Conservation (phyloP, 2,113 vertebrate genomes). For the Sakesphorus luctuosus region DNA sequence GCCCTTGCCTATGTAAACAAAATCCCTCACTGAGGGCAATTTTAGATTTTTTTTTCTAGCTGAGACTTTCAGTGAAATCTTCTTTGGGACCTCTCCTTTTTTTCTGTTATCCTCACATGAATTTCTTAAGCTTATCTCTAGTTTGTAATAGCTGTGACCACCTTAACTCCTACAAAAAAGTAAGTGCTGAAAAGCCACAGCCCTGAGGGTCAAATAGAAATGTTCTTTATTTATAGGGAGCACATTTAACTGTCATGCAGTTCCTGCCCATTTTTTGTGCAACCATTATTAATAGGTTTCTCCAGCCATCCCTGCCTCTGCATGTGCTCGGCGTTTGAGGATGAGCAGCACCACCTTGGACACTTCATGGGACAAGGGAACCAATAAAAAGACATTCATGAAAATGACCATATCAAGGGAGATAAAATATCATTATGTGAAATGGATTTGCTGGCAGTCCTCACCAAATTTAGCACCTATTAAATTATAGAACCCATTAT, state of each 20-base stretch:
- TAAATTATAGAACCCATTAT: slow-evolving; percentile 70
- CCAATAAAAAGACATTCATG: slow-evolving; percentile 58
- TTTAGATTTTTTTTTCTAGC: not conserved
- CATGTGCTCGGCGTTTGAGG: not conserved
- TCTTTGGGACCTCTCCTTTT: not conserved
- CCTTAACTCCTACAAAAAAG: slow-evolving; percentile 45
- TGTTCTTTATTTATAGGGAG: slow-evolving; percentile 42
- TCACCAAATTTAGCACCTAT: slow-evolving; percentile 67
- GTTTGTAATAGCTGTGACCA: slow-evolving; percentile 20
- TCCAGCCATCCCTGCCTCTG: not conserved
- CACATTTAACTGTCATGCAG: slow-evolving; percentile 54
- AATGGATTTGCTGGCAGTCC: slow-evolving; percentile 74
- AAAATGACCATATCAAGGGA: slow-evolving; percentile 64
- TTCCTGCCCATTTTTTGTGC: slow-evolving; percentile 44
- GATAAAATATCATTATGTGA: slow-evolving; percentile 71
- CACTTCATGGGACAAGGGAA: slow-evolving; percentile 35
- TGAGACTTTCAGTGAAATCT: not conserved
- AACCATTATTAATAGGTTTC: slow-evolving; percentile 35
- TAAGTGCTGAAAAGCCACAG: slow-evolving; percentile 30
- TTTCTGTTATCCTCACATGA: not conserved
- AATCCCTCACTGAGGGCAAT: not conserved
- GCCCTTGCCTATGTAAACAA: not conserved
- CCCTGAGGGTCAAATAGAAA: slow-evolving; percentile 52
- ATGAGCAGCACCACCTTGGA: slow-evolving; percentile 20
- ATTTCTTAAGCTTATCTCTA: not conserved